Percentiles rank a stretch among this genome's conserved stretches.
phyloP scores from a whole-genome alignment of 2,888 invertebrate genomes.

The Patella ulyssiponensis region DNA sequence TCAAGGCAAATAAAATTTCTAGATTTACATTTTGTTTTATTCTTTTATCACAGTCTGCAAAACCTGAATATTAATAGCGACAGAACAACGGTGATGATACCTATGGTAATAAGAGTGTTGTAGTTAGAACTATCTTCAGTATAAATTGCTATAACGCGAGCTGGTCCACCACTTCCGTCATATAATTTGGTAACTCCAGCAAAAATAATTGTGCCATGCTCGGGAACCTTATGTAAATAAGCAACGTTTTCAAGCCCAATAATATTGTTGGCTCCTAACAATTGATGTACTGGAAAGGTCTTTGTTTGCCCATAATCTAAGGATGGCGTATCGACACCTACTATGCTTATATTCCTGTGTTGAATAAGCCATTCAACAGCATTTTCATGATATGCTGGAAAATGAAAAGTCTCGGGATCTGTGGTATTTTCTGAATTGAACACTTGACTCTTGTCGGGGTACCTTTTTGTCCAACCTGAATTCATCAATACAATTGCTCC shows the following conservation, averaged over 20 bases:
- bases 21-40: no score
- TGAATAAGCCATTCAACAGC: slow-evolving; percentile 78
- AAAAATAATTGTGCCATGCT: slow-evolving; percentile 53
- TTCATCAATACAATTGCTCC: slow-evolving; percentile 73
- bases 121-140: no score
- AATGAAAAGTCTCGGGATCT: slow-evolving; percentile 50
- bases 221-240: slow-evolving; percentile 64
- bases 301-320: slow-evolving; percentile 76
- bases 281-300: slow-evolving; percentile 74
- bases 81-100: no score
- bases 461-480: slow-evolving; percentile 70
- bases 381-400: slow-evolving; percentile 75
- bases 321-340: slow-evolving; percentile 80
- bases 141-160: slow-evolving; percentile 74
- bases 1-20: no score
- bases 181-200: slow-evolving; percentile 78
- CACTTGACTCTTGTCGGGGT: slow-evolving; percentile 59
- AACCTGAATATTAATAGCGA: no score
- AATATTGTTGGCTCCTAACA: slow-evolving; percentile 73
- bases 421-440: slow-evolving; percentile 44
- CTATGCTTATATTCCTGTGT: slow-evolving; percentile 73
- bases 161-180: slow-evolving; percentile 78
- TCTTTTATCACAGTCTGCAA: no score
- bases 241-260: slow-evolving; percentile 79
- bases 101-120: no score